These are phyloP conservation scores for Scomberomorus guttatus DNA, from an alignment of 2,797 vertebrate genomes.

Conservation along the genomic window DNA sequence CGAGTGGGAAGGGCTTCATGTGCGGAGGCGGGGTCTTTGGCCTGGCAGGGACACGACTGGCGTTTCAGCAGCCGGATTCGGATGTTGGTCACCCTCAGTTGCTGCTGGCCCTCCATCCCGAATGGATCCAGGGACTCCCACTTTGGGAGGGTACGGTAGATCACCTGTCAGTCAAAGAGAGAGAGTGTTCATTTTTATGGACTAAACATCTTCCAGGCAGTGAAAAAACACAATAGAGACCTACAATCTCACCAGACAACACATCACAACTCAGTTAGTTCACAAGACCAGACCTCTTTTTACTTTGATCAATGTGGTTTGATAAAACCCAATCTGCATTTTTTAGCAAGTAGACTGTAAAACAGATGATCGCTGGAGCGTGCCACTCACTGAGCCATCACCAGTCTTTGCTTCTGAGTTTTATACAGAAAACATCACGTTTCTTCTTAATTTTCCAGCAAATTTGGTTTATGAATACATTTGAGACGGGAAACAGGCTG, in stretches of 20 bases:
- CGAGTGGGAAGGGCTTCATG: constrained; percentile 61
- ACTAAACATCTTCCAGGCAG: not conserved
- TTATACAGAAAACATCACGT: not conserved
- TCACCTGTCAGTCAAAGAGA: constrained; percentile 86
- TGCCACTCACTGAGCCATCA: too few relatives aligned
- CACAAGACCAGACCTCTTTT: not conserved
- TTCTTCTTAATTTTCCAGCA: not conserved
- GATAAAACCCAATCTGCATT: not conserved
- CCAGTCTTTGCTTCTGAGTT: too few relatives aligned
- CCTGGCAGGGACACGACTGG: constrained; percentile 91
- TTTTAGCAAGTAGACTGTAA: not conserved
- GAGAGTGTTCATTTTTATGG: constrained; percentile 10
- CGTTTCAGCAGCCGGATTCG: constrained; percentile 89
- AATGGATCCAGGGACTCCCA: constrained; percentile 91
- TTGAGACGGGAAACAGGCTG: not conserved
- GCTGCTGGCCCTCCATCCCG: constrained; percentile 87
- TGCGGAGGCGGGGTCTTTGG: constrained; percentile 60
- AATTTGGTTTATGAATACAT: not conserved
- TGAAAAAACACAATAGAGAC: not conserved
- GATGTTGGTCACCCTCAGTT: constrained; percentile 94
- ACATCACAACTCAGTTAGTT: not conserved
- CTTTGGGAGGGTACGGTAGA: constrained; percentile 92
- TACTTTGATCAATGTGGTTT: not conserved
- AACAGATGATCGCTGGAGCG: not conserved
- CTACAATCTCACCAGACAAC: not conserved